Evolutionary conservation across 2,113 vertebrate species (phyloP).

Genomic region (Todiramphus chloris): DNA sequence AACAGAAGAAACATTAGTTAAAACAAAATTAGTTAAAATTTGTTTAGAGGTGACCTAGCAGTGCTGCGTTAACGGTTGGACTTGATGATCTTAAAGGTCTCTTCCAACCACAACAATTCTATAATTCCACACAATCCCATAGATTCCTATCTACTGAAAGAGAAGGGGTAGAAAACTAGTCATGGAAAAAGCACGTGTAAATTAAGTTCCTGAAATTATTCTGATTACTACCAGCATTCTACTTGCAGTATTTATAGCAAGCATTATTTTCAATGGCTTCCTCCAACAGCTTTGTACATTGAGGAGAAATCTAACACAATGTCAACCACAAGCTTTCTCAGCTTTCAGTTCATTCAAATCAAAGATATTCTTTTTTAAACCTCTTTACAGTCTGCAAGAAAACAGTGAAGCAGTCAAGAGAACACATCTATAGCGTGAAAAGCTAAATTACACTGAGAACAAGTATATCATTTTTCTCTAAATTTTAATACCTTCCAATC

Average conservation of each 20-base stretch:
- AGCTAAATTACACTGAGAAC: neutral
- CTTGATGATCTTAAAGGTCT: neutral
- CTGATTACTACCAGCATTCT: neutral
- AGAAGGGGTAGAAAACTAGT: neutral
- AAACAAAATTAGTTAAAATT: neutral
- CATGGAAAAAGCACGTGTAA: no score
- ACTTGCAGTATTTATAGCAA: neutral
- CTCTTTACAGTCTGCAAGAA: neutral
- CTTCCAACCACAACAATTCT: no score
- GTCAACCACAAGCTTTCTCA: neutral
- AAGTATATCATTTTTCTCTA: neutral
- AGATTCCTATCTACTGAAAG: neutral
- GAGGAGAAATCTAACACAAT: neutral
- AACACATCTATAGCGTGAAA: neutral
- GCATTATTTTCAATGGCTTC: neutral
- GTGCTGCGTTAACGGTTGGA: no score
- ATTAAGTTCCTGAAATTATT: neutral
- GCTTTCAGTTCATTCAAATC: neutral
- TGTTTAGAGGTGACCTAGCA: no score
- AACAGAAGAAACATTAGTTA: neutral
- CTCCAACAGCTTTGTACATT: neutral
- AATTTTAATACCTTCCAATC: slow-evolving; percentile 58
- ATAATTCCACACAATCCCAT: neutral
- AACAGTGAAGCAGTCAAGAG: neutral
- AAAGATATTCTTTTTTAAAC: neutral